phyloP scores from a whole-genome alignment of 37 sponge, comb jelly and placozoan species.

The Theonella swinhoei region DNA sequence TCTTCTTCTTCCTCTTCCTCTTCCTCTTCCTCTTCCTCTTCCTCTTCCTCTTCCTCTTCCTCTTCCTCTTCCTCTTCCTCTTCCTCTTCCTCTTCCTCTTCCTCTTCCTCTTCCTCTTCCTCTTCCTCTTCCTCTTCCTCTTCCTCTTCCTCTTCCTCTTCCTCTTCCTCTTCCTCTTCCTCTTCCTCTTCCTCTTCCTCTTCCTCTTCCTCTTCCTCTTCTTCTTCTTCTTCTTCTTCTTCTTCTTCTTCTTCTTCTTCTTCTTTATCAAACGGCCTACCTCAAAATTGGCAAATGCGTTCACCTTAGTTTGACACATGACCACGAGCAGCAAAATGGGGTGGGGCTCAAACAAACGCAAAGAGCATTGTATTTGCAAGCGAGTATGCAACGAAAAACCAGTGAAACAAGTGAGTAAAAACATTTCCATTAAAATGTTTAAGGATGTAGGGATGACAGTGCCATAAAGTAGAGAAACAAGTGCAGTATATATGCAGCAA shows the following conservation, averaged over 20 bases:
- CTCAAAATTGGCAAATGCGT: not conserved
- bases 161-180: not conserved
- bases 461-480: too few species aligned
- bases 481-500: too few species aligned
- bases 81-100: not conserved
- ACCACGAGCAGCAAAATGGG: too few species aligned
- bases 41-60: too few species aligned
- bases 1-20: not conserved
- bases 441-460: too few species aligned
- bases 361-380: too few species aligned
- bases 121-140: not conserved
- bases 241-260: not conserved
- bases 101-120: not conserved
- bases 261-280: not conserved
- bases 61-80: not conserved
- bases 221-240: not conserved
- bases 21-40: not conserved
- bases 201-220: not conserved
- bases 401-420: too few species aligned
- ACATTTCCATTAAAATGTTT: too few species aligned
- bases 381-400: too few species aligned
- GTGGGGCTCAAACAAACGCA: too few species aligned
- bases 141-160: not conserved
- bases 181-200: constrained; percentile 8
- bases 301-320: too few species aligned